Conservation (phyloP, 2,888 invertebrate genomes). For the Dinocampus coccinellae region DNA sequence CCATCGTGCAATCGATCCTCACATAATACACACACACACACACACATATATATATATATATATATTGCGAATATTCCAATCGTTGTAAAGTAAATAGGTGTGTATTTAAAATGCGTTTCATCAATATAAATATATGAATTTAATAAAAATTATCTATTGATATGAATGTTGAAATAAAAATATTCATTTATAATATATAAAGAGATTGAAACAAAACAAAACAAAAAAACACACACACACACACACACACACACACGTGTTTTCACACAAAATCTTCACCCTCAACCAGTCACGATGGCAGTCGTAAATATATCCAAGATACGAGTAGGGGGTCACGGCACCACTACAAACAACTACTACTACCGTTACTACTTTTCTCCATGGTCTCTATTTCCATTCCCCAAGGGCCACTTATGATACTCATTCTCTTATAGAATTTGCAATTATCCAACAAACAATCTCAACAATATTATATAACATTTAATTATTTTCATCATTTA, state of each 20-base stretch:
- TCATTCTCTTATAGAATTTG: constrained; percentile 59
- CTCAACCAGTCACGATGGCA: constrained; percentile 57
- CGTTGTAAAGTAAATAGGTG: neutral
- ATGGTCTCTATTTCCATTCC: constrained; percentile 52
- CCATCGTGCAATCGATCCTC: constrained; percentile 26
- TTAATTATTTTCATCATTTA: constrained; percentile 23
- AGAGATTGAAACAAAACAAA: too few species aligned
- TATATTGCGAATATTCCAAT: neutral
- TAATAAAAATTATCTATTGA: too few species aligned
- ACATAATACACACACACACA: neutral
- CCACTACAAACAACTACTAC: constrained; percentile 28
- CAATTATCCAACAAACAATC: constrained; percentile 67
- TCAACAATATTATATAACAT: constrained; percentile 52
- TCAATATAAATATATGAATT: neutral
- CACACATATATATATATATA: too few species aligned
- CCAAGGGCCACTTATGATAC: constrained; percentile 65
- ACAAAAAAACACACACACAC: too few species aligned
- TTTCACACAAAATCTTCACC: constrained; percentile 56
- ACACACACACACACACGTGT: constrained; percentile 18
- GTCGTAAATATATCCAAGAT: constrained; percentile 64
- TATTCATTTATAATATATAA: too few species aligned
- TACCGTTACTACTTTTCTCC: constrained; percentile 45
- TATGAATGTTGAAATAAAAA: too few species aligned
- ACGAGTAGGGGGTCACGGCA: constrained; percentile 45
- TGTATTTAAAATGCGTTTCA: neutral